Base-by-base conservation (phyloP, 2,797 vertebrate genomes). In the Melopsittacus undulatus region DNA sequence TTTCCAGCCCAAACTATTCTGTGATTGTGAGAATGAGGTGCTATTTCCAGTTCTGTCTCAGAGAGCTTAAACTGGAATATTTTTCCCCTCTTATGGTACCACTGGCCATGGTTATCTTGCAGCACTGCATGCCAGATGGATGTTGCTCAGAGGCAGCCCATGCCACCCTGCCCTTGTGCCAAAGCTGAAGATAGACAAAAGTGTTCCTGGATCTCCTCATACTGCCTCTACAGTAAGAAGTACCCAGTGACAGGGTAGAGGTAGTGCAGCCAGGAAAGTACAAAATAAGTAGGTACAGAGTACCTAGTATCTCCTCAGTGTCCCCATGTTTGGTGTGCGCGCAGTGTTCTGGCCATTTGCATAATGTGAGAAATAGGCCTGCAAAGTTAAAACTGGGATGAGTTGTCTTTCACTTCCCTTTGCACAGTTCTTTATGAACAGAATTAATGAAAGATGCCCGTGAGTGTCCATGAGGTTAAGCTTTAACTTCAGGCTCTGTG, bases 211-310 rank as follows among this genome's bases (percentile, higher is more conserved):
- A 18, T 48, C 72, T 79, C 13, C 48, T 83, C 34, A 14, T 19
- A 9, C 27, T 0, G 1, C 24, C 17, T 2, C 0, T 45, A 24
- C 12, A 14, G 10, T 13, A 32, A 69, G 52, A 27, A 59, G 49
- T n/a, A 52, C 16, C 7, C 34, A 2, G 32, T 20, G n/a, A 49
- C 40, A 82, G n/a, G 15, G 45, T 22, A 23, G 46, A 69, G 11
- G 26, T 46, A 34, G 23, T 19, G 11, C 54, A 61, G 36, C 34
- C 26, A 8, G 57, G 13, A 79, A 76, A 7, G 26, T 42, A 30
- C 24, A 32, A 48, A 64, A 43, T 48, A 74, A 52, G n/a, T 13
- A 24, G 0, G 1, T 54, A 5, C 21, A 52, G 27, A 38, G 20
- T 36, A 36, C 36, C 36, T 36, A 36, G 36, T 36, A 36, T 36